phyloP scores from a whole-genome alignment of 2,797 vertebrate species.

The Syncerus caffer region DNA sequence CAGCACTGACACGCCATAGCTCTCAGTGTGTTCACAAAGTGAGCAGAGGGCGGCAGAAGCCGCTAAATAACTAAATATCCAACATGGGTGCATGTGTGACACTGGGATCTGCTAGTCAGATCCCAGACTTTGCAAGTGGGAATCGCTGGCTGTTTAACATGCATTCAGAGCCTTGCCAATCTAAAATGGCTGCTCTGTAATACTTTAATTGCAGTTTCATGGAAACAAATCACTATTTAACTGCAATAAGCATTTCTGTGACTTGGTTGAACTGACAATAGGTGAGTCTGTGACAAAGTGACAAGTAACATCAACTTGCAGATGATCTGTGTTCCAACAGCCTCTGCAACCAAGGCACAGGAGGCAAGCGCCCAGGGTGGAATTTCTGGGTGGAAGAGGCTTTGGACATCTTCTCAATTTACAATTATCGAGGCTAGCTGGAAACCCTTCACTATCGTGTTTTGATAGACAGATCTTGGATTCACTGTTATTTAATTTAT shows the following conservation, averaged over 20 bases:
- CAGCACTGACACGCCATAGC: constrained; percentile 76
- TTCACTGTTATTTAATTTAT: constrained; percentile 36
- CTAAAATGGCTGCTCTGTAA: constrained; percentile 87
- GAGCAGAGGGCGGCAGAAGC: constrained; percentile 68
- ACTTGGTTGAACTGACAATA: constrained; percentile 83
- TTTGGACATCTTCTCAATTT: constrained; percentile 21
- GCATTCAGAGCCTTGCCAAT: constrained; percentile 80
- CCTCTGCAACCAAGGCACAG: neutral
- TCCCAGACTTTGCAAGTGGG: constrained; percentile 54
- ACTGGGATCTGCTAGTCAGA: constrained; percentile 43
- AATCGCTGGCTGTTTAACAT: constrained; percentile 79
- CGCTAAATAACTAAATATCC: constrained; percentile 64
- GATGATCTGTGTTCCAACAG: neutral
- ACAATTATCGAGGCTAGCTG: constrained; percentile 42
- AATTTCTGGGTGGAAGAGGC: constrained; percentile 10
- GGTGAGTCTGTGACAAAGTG: constrained; percentile 71
- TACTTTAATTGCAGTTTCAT: constrained; percentile 89
- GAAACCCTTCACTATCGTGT: constrained; percentile 29
- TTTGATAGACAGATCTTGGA: neutral
- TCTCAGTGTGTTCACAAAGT: constrained; percentile 66
- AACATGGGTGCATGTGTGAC: constrained; percentile 52
- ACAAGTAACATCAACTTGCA: constrained; percentile 50
- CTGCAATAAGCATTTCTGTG: constrained; percentile 85
- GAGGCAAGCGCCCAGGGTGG: neutral
- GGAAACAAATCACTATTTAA: constrained; percentile 90